Base-by-base conservation (phyloP, 2,888 invertebrate genomes). In the Nephrotoma guestfalica region DNA sequence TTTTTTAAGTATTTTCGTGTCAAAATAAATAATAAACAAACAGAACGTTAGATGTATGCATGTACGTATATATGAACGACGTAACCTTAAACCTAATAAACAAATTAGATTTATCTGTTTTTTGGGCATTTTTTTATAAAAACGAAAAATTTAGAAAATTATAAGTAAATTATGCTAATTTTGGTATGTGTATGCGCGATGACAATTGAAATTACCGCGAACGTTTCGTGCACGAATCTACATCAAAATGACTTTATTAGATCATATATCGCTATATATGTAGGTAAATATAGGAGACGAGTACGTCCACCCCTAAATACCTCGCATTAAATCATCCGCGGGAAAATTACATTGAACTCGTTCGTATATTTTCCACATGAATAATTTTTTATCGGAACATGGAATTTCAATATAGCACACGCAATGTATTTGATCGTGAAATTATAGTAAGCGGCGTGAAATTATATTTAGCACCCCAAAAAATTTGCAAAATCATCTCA, bases 31-130 rank as follows among this genome's bases (percentile, higher is more conserved):
- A 84, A 84, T 84, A 84, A 84, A 84, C 41, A 84, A 84, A 84
- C 84, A 84, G 41, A 84, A 41, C 84, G 84, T 84, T 71, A 71
- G 71, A 15, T 71, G 13, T 15, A 71, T 71, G 15, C 1, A 71
- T 15, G 13, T 71, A 71, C 13, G 15, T 41, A 40, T 40, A 84
- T 84, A 84, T n/a, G 84, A 84, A 84, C 42, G 41, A 42, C 84
- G 84, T 84, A 84, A 84, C 84, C 84, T 84, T 84, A 84, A 84
- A 84, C 84, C 84, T 84, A 84, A 84, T 84, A 84, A 84, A 84
- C 41, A 84, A 84, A 84, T 84, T 84, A 84, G 84, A 84, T 84
- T 84, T 84, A 71, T 71, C 71, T 71, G 18, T 71, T 57, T 71
- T 71, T 5, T 18, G 71, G 7, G 9, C 9, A 71, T 30, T 71